Conservation (phyloP, 1,140 invertebrate genomes). For the Centruroides sculpturatus region DNA sequence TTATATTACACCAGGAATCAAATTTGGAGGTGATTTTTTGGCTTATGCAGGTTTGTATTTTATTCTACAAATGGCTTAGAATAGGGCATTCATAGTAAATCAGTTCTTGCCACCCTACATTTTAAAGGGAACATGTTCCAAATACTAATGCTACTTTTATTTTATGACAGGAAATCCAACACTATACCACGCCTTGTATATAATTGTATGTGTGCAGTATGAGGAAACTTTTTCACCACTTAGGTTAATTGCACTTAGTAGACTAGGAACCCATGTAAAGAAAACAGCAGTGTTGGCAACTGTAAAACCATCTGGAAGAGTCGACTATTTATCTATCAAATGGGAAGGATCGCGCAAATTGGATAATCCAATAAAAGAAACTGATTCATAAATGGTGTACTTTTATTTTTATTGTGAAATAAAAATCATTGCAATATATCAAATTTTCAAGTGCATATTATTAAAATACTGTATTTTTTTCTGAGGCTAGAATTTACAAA, state of each 20-base stretch:
- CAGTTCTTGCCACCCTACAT: too few relatives aligned
- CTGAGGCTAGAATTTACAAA: too few relatives aligned
- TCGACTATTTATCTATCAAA: constrained; percentile 5
- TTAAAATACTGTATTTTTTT: too few relatives aligned
- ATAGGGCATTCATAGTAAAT: too few relatives aligned
- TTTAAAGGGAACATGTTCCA: too few relatives aligned
- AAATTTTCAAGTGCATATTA: too few relatives aligned
- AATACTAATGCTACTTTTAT: not conserved
- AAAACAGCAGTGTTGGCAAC: constrained; percentile 15
- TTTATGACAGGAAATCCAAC: constrained; percentile 38
- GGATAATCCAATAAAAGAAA: too few relatives aligned
- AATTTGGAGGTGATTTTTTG: constrained; percentile 79
- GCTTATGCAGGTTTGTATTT: constrained; percentile 49
- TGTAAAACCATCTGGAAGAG: not conserved
- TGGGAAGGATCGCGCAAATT: not conserved
- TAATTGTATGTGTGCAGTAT: constrained; percentile 34
- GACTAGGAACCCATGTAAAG: constrained; percentile 16
- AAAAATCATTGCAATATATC: too few relatives aligned
- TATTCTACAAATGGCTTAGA: not conserved
- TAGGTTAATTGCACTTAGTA: constrained; percentile 8
- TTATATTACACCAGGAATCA: constrained; percentile 58
- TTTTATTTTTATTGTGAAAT: too few relatives aligned
- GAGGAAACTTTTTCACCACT: constrained; percentile 24
- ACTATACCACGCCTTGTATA: constrained; percentile 42
- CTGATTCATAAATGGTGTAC: too few relatives aligned